These are phyloP conservation scores for Zenarchopterus dispar DNA, from an alignment of 2,797 vertebrate genomes.

Conservation along the genomic window DNA sequence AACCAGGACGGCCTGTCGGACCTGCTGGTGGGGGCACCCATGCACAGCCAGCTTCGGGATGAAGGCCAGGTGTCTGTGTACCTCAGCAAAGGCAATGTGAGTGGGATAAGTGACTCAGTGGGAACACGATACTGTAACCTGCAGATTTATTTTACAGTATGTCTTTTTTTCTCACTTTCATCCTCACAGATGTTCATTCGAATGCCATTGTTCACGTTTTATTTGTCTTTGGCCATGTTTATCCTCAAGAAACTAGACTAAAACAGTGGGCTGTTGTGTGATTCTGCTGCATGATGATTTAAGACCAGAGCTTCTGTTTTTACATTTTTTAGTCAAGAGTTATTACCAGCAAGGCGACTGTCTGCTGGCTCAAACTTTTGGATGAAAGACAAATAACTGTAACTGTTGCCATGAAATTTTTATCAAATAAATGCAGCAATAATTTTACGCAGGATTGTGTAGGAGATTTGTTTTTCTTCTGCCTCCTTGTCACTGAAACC, in stretches of 20 bases:
- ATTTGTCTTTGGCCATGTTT: constrained; percentile 17
- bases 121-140: constrained; percentile 28
- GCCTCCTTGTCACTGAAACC: too few relatives aligned
- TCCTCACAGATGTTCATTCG: background rate
- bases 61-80: constrained; percentile 97
- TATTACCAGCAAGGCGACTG: constrained; percentile 10
- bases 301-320: background rate
- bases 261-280: constrained; percentile 19
- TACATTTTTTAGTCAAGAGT: too few relatives aligned
- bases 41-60: constrained; percentile 95
- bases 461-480: too few relatives aligned
- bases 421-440: background rate
- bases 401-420: too few relatives aligned
- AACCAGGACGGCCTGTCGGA: constrained; percentile 96
- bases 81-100: constrained; percentile 97
- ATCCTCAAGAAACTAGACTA: constrained; percentile 22
- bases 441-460: too few relatives aligned
- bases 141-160: constrained; percentile 25
- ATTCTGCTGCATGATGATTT: constrained; percentile 26
- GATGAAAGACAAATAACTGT: background rate
- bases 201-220: constrained; percentile 6
- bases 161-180: constrained; percentile 2
- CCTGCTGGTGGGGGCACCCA: constrained; percentile 97
- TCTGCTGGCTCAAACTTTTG: constrained; percentile 26
- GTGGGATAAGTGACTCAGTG: constrained; percentile 69